These are phyloP conservation scores for Amblyopsis hoosieri DNA, from an alignment of 2,797 vertebrate genomes.

Conservation along the genomic window DNA sequence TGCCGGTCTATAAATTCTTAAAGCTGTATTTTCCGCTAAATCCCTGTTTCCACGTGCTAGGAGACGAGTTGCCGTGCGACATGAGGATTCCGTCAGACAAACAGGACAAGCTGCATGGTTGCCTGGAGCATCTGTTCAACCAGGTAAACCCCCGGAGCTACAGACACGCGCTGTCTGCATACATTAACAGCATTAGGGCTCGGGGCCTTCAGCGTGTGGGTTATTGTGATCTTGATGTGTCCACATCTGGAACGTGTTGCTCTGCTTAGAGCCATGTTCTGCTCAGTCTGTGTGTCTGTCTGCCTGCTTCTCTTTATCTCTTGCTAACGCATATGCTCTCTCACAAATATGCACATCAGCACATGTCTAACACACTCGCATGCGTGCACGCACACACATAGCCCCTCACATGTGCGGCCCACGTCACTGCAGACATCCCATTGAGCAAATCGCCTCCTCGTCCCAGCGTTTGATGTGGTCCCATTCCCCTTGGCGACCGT, in stretches of 20 bases:
- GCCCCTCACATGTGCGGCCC: no score
- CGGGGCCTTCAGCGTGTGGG: conserved; percentile 5
- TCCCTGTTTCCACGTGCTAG: conserved; percentile 59
- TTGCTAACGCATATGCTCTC: background rate
- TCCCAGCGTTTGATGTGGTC: conserved; percentile 25
- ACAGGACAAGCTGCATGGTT: conserved; percentile 97
- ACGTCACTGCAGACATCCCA: no score
- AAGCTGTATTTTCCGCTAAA: background rate
- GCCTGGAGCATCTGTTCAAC: conserved; percentile 97
- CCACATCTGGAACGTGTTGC: conserved; percentile 61
- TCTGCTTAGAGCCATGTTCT: conserved; percentile 35
- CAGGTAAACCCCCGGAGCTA: conserved; percentile 76
- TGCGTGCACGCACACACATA: no score
- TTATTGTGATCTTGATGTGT: conserved; percentile 46
- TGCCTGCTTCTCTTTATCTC: conserved; percentile 7
- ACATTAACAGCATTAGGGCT: background rate
- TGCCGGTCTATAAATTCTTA: background rate
- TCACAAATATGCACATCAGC: background rate
- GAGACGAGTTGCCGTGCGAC: conserved; percentile 94
- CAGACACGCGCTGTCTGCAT: background rate
- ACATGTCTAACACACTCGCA: no score
- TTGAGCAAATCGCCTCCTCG: no score
- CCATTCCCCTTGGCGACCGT: conserved; percentile 20
- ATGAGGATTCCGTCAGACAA: conserved; percentile 97
- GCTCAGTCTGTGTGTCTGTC: conserved; percentile 14